phyloP scores from a whole-genome alignment of 2,113 vertebrate species.

The Chaetodon auriga region DNA sequence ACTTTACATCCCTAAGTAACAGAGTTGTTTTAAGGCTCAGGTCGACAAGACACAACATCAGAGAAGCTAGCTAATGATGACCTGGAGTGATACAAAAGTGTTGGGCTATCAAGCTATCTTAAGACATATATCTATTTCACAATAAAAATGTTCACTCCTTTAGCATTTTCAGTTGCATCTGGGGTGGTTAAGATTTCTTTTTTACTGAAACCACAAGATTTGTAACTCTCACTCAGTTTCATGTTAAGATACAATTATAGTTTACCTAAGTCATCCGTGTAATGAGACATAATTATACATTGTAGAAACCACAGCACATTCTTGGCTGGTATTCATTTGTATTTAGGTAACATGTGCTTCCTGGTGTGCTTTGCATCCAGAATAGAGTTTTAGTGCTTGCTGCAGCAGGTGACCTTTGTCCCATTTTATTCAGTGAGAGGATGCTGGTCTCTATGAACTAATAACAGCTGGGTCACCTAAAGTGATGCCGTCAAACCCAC shows the following conservation, averaged over 20 bases:
- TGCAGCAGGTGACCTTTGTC: constrained; percentile 33
- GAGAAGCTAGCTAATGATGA: neutral
- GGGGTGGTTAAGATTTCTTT: neutral
- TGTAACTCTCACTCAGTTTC: constrained; percentile 36
- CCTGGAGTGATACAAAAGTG: constrained; percentile 7
- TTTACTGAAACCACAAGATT: constrained; percentile 10
- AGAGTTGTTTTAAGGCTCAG: constrained; percentile 10
- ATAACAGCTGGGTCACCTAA: constrained; percentile 40
- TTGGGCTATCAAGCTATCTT: neutral
- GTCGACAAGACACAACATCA: neutral
- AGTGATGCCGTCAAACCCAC: constrained; percentile 16
- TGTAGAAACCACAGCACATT: constrained; percentile 59
- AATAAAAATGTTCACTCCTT: neutral
- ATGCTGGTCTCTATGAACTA: constrained; percentile 30
- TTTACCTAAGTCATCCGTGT: constrained; percentile 63
- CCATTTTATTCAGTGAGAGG: constrained; percentile 1
- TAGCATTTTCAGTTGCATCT: neutral
- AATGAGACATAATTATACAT: constrained; percentile 65
- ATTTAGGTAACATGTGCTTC: constrained; percentile 35
- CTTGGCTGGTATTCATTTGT: constrained; percentile 54
- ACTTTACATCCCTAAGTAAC: constrained; percentile 34
- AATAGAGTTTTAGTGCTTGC: constrained; percentile 28
- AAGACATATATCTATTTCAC: neutral
- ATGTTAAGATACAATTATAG: constrained; percentile 65
- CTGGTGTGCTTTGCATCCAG: constrained; percentile 10